These are phyloP conservation scores for Semotilus atromaculatus DNA, from an alignment of 2,797 vertebrate genomes.

Conservation along the genomic window DNA sequence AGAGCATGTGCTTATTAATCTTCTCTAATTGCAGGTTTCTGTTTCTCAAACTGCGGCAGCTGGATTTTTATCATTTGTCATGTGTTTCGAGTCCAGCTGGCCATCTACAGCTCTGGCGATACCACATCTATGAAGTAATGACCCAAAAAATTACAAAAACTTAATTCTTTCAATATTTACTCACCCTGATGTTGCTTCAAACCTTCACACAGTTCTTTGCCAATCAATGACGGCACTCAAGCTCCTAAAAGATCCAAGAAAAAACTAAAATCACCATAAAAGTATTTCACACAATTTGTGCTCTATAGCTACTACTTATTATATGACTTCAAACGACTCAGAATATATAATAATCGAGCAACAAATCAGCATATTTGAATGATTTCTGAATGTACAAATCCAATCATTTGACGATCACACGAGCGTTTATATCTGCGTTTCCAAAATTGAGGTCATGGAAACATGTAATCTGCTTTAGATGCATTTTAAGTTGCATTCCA, in stretches of 20 bases:
- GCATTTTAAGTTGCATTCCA: slow-evolving; percentile 69
- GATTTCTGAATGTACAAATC: neutral
- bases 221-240: neutral
- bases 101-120: slow-evolving; percentile 39
- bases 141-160: slow-evolving; percentile 22
- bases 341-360: no score
- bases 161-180: neutral
- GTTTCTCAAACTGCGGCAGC: slow-evolving; percentile 64
- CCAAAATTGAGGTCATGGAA: slow-evolving; percentile 15
- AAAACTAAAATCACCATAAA: neutral
- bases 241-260: slow-evolving; percentile 27
- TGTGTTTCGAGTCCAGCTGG: slow-evolving; percentile 61
- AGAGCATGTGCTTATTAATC: slow-evolving; percentile 75
- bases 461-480: slow-evolving; percentile 50
- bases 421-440: slow-evolving; percentile 12
- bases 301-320: neutral
- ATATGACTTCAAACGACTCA: neutral
- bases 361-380: neutral
- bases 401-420: slow-evolving; percentile 5
- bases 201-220: neutral
- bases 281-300: neutral
- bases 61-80: slow-evolving; percentile 71
- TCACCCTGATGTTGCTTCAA: neutral
- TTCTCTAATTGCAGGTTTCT: slow-evolving; percentile 76
- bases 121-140: slow-evolving; percentile 33